Evolutionary conservation across 2,113 vertebrate species (phyloP), one percentile per base, ranked within the genome.

Genomic region (Malurus melanocephalus): DNA sequence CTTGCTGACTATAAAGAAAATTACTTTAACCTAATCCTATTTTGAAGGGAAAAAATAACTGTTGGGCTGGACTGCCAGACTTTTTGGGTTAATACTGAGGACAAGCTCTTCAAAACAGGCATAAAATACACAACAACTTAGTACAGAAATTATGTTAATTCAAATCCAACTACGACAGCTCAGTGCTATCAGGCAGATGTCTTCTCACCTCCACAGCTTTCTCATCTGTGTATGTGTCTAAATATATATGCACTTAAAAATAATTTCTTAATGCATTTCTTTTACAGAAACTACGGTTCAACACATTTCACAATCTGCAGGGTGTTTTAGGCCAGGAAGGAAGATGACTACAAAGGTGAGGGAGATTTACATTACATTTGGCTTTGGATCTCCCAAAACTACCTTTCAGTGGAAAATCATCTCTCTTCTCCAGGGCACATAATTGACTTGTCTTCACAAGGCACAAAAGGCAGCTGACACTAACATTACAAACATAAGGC

Each of bases 381-480:
- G 46, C 85, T 88, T 77, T 84, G 53, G 73, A 87, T 72, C 46
- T 74, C 75, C 68, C 22, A 23, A 32, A 77, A 67, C 72, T 80
- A 61, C 65, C 49, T 85, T 80, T 86, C 61, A 48, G 57, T 83
- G 38, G 65, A 80, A 93, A 93, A 91, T 88, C 65, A 78, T 56
- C 68, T 87, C 57, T 83, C 14, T 87, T 89, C 73, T 87, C 56
- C 62, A 77, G 48, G 62, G 64, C 5, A 2, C 77, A 13, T 80
- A 89, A 93, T 93, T 89, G 82, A 81, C 71, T 72, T 81, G 74
- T 88, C 90, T 93, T 84, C 80, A 78, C 46, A 90, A 92, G 94
- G 89, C 77, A 78, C 46, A 90, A 92, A 95, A 91, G 61, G 68
- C 61, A 85, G 61, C 82, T 82, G 80, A 93, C 85, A 56, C 49